Conservation (phyloP, 2,888 invertebrate species). For the Aquatica leii region DNA sequence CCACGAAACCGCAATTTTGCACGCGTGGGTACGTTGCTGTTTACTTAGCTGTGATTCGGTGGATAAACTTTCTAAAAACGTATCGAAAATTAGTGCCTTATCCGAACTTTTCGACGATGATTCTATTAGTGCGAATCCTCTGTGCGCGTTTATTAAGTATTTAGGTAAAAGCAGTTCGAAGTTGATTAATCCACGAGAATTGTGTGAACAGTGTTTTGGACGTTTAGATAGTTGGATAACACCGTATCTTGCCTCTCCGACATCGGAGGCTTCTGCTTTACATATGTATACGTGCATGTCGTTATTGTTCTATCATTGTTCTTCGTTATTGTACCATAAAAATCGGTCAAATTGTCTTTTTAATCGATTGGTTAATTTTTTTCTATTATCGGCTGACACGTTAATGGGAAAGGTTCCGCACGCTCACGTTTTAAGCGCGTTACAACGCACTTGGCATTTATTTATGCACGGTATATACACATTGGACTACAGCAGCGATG, state of each 20-base stretch:
- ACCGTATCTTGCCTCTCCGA: slow-evolving; percentile 47
- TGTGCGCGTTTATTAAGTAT: slow-evolving; percentile 51
- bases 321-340: slow-evolving; percentile 52
- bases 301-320: slow-evolving; percentile 52
- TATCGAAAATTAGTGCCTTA: slow-evolving; percentile 49
- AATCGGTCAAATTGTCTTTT: slow-evolving; percentile 60
- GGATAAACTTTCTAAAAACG: slow-evolving; percentile 46
- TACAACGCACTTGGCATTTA: slow-evolving; percentile 64
- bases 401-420: slow-evolving; percentile 61
- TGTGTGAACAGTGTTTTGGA: slow-evolving; percentile 54
- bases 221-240: slow-evolving; percentile 49
- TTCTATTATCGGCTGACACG: slow-evolving; percentile 63
- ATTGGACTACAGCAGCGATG: slow-evolving; percentile 61
- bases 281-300: slow-evolving; percentile 53
- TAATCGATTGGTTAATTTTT: slow-evolving; percentile 61
- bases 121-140: slow-evolving; percentile 39
- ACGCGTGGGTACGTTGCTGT: slow-evolving; percentile 55
- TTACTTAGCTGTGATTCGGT: slow-evolving; percentile 47
- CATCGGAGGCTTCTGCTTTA: slow-evolving; percentile 50
- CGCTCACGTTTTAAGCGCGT: slow-evolving; percentile 58
- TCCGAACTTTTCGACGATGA: slow-evolving; percentile 41
- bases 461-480: slow-evolving; percentile 64
- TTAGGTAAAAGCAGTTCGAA: slow-evolving; percentile 42
- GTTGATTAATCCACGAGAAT: slow-evolving; percentile 39
- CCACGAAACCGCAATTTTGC: slow-evolving; percentile 51